Base-by-base conservation (phyloP, 2,888 invertebrate species). In the Eubasilissa splendida region DNA sequence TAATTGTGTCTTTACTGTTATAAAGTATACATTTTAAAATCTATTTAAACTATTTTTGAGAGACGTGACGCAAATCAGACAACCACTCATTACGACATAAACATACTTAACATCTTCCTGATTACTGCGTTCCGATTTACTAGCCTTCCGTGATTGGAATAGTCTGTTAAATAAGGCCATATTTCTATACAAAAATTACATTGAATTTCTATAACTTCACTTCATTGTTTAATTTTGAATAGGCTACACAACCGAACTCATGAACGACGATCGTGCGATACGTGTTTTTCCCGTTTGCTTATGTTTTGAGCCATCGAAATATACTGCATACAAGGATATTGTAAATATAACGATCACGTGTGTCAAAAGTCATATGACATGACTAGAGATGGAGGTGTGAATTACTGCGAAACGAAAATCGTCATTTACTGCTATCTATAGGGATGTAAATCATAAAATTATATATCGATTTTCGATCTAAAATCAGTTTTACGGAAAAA, bases 161-260 rank as follows among this genome's bases (percentile, higher is more conserved):
- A 95, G 88, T 91, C 94, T 94, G 87, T 94, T 93, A 87, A 95
- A 91, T 89, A 95, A 91, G 90, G 94, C 94, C 95, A 95, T 95
- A 88, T 89, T 91, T 85, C 31, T 33, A 70, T n/a, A 54, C 68
- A 11, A 14, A 53, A 53, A 22, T n/a, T 59, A 58, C 54, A 59
- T 33, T 5, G 31, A 22, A 59, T 50, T 66, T 59, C 68, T 22
- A n/a, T 22, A 68, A 76, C 71, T 77, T 75, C 76, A 81, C 75
- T 78, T 77, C 81, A 77, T 81, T 75, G 12, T 71, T 71, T 53
- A 11, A 56, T 71, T 71, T 71, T 71, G 11, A 42, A 63, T 54
- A 71, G 54, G 11, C 33, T 50, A 56, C 66, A 59, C 59, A 22
- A 76, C 63, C 70, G 50, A 33, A 76, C 74, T 70, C 76, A 71